Evolutionary conservation across 2,797 vertebrate genomes (phyloP), one percentile per base, ranked within the genome.

Genomic region (Percopsis omiscomaycus): DNA sequence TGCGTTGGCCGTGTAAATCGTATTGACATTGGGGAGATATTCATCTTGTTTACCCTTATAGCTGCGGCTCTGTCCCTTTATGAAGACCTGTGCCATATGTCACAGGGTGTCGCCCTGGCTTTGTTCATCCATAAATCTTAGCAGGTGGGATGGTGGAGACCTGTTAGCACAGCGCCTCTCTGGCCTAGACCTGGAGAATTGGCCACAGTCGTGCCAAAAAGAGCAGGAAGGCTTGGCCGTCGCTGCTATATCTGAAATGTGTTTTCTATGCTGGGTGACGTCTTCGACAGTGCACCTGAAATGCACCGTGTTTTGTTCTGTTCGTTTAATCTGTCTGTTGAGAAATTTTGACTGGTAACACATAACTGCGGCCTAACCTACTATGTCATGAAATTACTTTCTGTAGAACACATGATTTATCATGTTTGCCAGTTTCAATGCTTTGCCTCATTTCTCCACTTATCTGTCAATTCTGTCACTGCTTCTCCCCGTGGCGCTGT

Each of bases 41-140:
- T 90, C 75, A 86, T 90, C 91, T 92, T 89, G 89, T 92, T 91
- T 91, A 89, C 88, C 79, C 85, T 79, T 85, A 84, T 84, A 84
- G 87, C 71, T 59, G 53, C 75, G 71, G 79, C 84, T 83, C 81
- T 76, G 86, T 89, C 83, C 85, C 84, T 87, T 89, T 87, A 88
- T 85, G 84, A 86, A 92, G 84, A 85, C 90, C 87, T 83, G 86
- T 61, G 68, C 88, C 89, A 88, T 91, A 91, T 90, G 89, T 89
- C 90, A 89, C 73, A 66, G 84, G 84, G 85, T 89, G 88, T 90
- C 87, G 71, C 76, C 85, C 84, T 84, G 87, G 81, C 86, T 83
- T 84, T 82, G 85, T 81, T 87, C 80, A 60, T 81, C 83, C 85
- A 78, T 89, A 88, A 89, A 89, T 89, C 83, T 83, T 86, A 83